phyloP scores from a whole-genome alignment of 1,140 invertebrate genomes.

The Hormaphis cornu region DNA sequence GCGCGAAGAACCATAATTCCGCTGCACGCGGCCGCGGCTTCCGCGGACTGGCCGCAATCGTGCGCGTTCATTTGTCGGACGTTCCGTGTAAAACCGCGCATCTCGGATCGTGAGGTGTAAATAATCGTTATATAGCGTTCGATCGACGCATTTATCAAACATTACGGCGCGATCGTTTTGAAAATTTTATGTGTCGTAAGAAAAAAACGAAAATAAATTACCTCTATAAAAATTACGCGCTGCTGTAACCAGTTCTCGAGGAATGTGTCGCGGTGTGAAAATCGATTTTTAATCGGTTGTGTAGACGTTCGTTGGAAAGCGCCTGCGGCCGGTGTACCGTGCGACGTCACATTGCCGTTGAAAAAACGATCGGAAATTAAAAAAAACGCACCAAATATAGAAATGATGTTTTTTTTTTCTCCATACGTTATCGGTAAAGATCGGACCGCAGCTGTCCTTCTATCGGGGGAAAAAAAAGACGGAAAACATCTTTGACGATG shows the following conservation, averaged over 20 bases:
- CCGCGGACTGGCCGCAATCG: background rate
- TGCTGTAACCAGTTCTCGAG: background rate
- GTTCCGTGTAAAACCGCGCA: too few species aligned
- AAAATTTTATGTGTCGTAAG: background rate
- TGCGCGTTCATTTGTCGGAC: background rate
- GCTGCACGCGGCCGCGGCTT: background rate
- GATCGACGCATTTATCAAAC: background rate
- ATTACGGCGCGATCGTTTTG: background rate
- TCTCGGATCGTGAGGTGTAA: background rate
- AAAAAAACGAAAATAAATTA: background rate
- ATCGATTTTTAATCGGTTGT: background rate
- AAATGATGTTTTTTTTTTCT: too few species aligned
- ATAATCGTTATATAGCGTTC: background rate
- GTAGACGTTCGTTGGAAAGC: background rate
- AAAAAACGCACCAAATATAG: too few species aligned
- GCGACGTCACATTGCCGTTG: too few species aligned
- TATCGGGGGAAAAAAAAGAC: too few species aligned
- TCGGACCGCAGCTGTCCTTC: too few species aligned
- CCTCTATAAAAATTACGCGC: background rate
- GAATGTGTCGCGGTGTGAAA: background rate
- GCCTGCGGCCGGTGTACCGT: too few species aligned
- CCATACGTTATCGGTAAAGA: too few species aligned
- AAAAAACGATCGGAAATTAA: too few species aligned
- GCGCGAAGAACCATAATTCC: background rate
- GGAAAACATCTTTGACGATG: too few species aligned